These are phyloP conservation scores for Protonemura montana DNA, from an alignment of 2,888 invertebrate genomes.

Conservation along the genomic window DNA sequence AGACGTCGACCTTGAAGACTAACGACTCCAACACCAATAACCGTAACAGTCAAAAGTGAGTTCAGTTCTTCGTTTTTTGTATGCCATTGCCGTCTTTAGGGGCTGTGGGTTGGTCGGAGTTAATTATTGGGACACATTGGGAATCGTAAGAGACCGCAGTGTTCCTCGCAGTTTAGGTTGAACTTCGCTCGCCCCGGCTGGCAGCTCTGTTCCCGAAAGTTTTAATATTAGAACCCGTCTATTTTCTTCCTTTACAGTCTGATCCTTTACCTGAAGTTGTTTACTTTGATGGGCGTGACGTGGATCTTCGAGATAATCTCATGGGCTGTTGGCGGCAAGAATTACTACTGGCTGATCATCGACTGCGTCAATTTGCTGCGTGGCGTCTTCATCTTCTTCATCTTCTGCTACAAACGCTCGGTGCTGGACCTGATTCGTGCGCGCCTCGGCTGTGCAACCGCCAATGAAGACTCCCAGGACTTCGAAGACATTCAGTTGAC, in stretches of 20 bases:
- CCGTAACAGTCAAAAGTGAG: neutral
- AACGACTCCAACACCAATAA: neutral
- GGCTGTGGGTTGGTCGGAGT: too few relatives aligned
- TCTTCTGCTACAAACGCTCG: slow-evolving; percentile 55
- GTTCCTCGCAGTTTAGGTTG: too few relatives aligned
- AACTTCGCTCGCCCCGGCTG: too few relatives aligned
- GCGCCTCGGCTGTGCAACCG: neutral
- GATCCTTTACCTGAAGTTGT: slow-evolving; percentile 54
- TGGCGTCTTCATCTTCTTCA: slow-evolving; percentile 55
- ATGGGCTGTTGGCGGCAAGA: slow-evolving; percentile 52
- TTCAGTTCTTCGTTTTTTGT: neutral
- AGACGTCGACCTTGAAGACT: neutral
- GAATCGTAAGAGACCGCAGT: too few relatives aligned
- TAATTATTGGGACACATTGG: too few relatives aligned
- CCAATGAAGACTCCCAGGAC: neutral
- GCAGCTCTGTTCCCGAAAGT: too few relatives aligned
- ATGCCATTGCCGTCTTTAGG: too few relatives aligned
- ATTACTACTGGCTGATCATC: slow-evolving; percentile 53
- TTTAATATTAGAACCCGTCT: neutral
- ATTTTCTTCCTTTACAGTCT: slow-evolving; percentile 33
- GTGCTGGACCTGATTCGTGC: slow-evolving; percentile 39
- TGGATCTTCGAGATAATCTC: slow-evolving; percentile 55
- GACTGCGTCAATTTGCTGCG: slow-evolving; percentile 55
- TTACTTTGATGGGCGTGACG: slow-evolving; percentile 55
- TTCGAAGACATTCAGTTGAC: too few relatives aligned